Evolutionary conservation across 2,888 invertebrate species (phyloP).

Genomic region (Drosophila putrida): DNA sequence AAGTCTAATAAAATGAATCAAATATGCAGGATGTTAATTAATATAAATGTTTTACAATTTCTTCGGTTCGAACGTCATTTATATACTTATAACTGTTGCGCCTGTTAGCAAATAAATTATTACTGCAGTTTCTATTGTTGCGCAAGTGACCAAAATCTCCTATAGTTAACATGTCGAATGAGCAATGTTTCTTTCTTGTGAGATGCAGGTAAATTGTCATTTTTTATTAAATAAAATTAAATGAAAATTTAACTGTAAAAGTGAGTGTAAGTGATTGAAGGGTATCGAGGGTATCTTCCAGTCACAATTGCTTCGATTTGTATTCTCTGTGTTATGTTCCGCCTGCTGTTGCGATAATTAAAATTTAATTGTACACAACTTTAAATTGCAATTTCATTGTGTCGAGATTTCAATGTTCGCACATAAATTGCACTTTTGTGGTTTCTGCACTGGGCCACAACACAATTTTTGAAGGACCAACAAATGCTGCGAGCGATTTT

Average conservation of each 20-base stretch:
- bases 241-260: no score
- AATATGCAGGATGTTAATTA: no score
- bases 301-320: constrained; percentile 5
- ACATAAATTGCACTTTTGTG: constrained; percentile 67
- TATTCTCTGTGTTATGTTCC: constrained; percentile 5
- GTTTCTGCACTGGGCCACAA: constrained; percentile 25
- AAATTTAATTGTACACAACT: constrained; percentile 69
- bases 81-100: constrained; percentile 59
- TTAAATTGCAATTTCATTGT: constrained; percentile 70
- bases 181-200: constrained; percentile 20
- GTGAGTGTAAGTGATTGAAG: neutral
- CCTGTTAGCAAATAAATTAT: constrained; percentile 27
- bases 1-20: no score
- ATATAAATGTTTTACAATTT: no score
- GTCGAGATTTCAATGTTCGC: constrained; percentile 52
- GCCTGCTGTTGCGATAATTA: constrained; percentile 57
- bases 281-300: constrained; percentile 10
- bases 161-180: constrained; percentile 33
- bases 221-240: neutral
- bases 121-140: neutral
- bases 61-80: neutral
- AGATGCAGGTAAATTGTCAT: constrained; percentile 3
- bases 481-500: constrained; percentile 3
- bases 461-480: constrained; percentile 19
- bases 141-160: constrained; percentile 8